These are phyloP conservation scores for Todus mexicanus DNA, from an alignment of 2,797 vertebrate genomes.

Conservation along the genomic window DNA sequence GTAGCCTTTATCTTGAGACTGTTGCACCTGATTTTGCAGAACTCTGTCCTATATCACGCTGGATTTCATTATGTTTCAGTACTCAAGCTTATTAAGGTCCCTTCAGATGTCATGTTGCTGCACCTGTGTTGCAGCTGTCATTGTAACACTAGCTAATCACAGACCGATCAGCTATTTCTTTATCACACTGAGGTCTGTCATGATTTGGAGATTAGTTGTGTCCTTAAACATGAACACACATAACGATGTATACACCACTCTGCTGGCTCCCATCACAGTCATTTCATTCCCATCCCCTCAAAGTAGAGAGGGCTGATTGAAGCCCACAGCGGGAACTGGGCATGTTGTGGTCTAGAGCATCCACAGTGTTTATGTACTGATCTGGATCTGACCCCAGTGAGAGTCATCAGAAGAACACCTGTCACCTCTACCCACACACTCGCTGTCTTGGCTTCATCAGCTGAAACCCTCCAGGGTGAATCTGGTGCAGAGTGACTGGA, in stretches of 20 bases:
- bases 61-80: not conserved
- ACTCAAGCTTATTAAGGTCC: not conserved
- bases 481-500: not conserved
- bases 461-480: not conserved
- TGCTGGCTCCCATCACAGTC: not conserved
- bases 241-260: not conserved
- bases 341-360: not conserved
- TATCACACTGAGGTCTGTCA: not conserved
- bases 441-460: not conserved
- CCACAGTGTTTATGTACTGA: not conserved
- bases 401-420: not conserved
- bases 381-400: not conserved
- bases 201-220: not conserved
- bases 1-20: not conserved
- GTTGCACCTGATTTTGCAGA: not conserved
- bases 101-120: not conserved
- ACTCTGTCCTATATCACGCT: not conserved
- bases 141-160: not conserved
- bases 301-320: not conserved
- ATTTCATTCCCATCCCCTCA: not conserved
- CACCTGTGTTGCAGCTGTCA: not conserved
- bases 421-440: not conserved
- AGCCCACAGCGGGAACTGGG: not conserved
- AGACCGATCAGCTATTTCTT: not conserved
- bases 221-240: not conserved